Evolutionary conservation across 2,113 vertebrate species (phyloP), one percentile per base, ranked within the genome.

Genomic region (Chaetops frenatus): DNA sequence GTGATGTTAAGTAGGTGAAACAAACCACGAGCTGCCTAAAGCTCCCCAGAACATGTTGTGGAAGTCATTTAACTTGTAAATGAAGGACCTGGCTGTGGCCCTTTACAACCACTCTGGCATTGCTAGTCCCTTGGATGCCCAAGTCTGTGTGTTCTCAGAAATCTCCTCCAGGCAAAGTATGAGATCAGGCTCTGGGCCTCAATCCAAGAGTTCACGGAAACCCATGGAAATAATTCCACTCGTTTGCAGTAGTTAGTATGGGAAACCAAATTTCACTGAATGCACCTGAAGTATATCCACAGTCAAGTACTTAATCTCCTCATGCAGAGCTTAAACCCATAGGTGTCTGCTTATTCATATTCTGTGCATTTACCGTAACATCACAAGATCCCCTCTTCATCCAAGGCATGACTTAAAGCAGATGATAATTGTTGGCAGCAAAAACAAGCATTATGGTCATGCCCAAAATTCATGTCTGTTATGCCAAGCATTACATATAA

Each of bases 401-500:
- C 94, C 95, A 92, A 94, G 81, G 87, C 3, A 17, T 94, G 94
- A 95, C 69, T 94, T 92, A 81, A 91, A 92, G 70, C 42, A 73
- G 81, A 87, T 80, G 44, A 94, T 85, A 96, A 86, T 29, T 67
- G 42, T n/a, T 96, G 94, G 94, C 84, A 82, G 71, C 14, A 14
- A 91, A 85, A 77, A 35, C 23, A 13, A 10, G 21, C 38, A 88
- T 86, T 92, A 86, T 51, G 85, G 66, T 90, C 56, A 33, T 92
- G 88, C 58, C 79, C 87, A 28, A 90, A 96, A 94, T 54, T 82
- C 67, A 40, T 13, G 35, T n/a, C 54, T 77, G 12, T 31, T 44
- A 20, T 77, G 81, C 95, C 95, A 97, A 96, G 71, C 47, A 77
- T 82, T 78, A 86, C 74, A 70, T 81, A 86, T 24, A 90, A 93